Evolutionary conservation across 1,140 invertebrate genomes (phyloP).

Genomic region (Drosophila elegans): DNA sequence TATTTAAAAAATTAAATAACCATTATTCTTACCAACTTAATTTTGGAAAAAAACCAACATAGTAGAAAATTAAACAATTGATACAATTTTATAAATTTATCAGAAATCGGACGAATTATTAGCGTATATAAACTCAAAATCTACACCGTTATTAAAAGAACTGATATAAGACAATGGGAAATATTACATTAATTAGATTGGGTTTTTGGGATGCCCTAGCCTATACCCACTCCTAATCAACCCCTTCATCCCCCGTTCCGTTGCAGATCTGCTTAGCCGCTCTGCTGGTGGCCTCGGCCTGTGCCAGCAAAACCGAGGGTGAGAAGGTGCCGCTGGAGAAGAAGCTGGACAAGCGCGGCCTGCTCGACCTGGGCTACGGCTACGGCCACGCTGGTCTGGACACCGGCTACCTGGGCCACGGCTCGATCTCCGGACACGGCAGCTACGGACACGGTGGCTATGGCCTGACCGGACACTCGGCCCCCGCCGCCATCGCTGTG

Average conservation of each 20-base stretch:
- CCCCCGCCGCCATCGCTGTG: conserved; percentile 56
- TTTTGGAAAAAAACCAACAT: too few species aligned
- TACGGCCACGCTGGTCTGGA: conserved; percentile 87
- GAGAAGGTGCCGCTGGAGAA: conserved; percentile 87
- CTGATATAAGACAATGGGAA: too few species aligned
- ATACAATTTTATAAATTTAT: too few species aligned
- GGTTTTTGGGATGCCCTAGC: neutral
- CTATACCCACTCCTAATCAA: neutral
- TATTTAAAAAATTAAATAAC: too few species aligned
- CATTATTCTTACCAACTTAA: too few species aligned
- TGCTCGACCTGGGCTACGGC: conserved; percentile 87
- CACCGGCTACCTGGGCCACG: conserved; percentile 88
- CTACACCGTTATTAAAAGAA: too few species aligned
- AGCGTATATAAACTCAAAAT: too few species aligned
- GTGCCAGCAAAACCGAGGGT: conserved; percentile 85
- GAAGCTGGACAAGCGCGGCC: conserved; percentile 87
- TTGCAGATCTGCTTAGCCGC: conserved; percentile 89
- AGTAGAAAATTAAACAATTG: too few species aligned
- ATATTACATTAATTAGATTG: too few species aligned
- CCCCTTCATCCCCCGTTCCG: conserved; percentile 29
- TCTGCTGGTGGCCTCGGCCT: conserved; percentile 88
- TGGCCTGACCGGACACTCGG: conserved; percentile 67
- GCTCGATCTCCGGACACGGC: conserved; percentile 87
- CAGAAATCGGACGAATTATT: too few species aligned
- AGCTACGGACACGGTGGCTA: conserved; percentile 79